phyloP scores from a whole-genome alignment of 2,797 vertebrate species.

The Eulemur albifrons region DNA sequence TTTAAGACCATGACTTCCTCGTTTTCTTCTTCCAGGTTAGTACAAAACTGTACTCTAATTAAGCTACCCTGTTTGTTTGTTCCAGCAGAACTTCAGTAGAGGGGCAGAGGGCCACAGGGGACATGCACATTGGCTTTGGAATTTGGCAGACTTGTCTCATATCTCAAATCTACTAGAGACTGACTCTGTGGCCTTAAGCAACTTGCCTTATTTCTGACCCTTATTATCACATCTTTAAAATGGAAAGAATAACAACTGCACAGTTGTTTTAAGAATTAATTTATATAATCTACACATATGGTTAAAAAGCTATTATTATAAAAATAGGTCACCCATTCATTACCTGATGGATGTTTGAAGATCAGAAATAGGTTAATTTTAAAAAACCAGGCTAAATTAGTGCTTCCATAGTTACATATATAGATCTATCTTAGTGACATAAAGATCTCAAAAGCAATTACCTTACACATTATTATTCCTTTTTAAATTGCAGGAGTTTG shows the following conservation, averaged over 20 bases:
- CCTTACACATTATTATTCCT: background rate
- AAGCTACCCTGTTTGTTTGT: background rate
- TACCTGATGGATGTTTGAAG: background rate
- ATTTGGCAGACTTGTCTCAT: background rate
- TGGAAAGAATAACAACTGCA: background rate
- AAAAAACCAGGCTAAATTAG: background rate
- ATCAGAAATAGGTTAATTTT: slow-evolving; percentile 35
- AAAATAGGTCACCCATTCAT: background rate
- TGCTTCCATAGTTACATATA: background rate
- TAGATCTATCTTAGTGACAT: background rate
- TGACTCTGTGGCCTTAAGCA: background rate
- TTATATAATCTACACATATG: background rate
- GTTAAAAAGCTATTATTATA: background rate
- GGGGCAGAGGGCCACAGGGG: accelerated
- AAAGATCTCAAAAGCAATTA: background rate
- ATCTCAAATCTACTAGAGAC: background rate
- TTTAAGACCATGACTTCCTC: background rate
- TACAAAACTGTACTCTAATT: background rate
- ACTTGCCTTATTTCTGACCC: background rate
- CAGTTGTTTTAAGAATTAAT: background rate
- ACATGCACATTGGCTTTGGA: background rate
- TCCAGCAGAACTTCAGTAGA: background rate
- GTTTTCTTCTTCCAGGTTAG: background rate
- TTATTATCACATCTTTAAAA: slow-evolving; percentile 13
- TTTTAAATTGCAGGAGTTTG: background rate